Evolutionary conservation across 2,113 vertebrate genomes (phyloP), one percentile per base, ranked within the genome.

Genomic region (Geococcyx californianus): DNA sequence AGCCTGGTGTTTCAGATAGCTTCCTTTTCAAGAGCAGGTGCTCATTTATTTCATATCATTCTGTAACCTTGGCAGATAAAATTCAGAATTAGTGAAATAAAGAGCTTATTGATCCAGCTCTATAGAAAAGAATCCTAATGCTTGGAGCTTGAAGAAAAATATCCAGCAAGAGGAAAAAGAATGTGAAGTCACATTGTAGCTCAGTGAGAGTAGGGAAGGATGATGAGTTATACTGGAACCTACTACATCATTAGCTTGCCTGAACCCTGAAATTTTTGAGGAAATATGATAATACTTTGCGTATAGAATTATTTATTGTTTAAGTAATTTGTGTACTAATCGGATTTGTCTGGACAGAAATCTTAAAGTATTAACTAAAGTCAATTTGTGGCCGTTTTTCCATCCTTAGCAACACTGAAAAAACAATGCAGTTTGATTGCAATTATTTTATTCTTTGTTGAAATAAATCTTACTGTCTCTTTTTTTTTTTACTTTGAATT

Each of bases 1-100:
- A 68, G 69, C 73, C 87, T 93, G 91, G 69, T 9, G 21, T 82
- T 94, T 96, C 62, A 89, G 74, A 95, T 67, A 91, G 49, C 84
- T 96, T 93, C 77, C 81, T 94, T 95, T 95, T 89, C 91, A 93
- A 73, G 93, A 93, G 91, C 95, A 95, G 94, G 95, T 97, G 93
- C 91, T 94, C 94, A 84, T 94, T 93, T 95, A 92, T 97, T 92
- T 87, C 94, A 95, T 91, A 89, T 95, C 77, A 89, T 89, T 95
- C 93, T 79, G 84, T 84, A 95, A 42, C 80, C 67, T 89, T 93
- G 94, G 91, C 89, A 92, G 80, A 67, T 49, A 59, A 95, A 87
- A 91, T 92, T 92, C 81, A 78, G 52, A 93, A 31, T 52, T 49
- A 70, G 55, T 29, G 58, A 18, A 84, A 84, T 75, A 80, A 83